Percentiles rank a stretch among this genome's conserved stretches.
phyloP scores from a whole-genome alignment of 2,113 vertebrate species.

The Chelonoidis abingdonii region DNA sequence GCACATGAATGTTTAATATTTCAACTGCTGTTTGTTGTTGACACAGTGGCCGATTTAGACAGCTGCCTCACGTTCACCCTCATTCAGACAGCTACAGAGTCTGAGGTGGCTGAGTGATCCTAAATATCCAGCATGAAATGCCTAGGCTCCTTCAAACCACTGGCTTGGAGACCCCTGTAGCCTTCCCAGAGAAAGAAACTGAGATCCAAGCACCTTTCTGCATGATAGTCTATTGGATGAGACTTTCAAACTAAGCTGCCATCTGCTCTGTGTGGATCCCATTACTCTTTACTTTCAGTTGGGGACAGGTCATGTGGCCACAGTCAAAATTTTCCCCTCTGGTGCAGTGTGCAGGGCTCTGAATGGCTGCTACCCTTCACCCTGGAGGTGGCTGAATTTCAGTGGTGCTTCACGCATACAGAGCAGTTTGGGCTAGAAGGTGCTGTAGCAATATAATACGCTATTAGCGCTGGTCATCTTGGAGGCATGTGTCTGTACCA shows the following conservation, averaged over 20 bases:
- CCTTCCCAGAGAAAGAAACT: accelerated
- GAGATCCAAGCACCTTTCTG: neutral
- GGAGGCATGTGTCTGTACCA: neutral
- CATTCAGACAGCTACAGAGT: neutral
- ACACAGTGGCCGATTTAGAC: constrained; percentile 18
- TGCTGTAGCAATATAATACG: neutral
- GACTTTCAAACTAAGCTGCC: neutral
- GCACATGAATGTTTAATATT: neutral
- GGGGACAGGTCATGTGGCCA: neutral
- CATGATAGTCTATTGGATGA: neutral
- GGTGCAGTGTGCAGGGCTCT: neutral
- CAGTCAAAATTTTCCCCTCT: neutral
- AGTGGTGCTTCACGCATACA: neutral
- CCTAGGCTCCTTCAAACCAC: neutral
- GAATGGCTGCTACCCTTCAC: neutral
- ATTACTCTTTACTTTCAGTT: neutral
- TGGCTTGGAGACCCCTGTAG: neutral
- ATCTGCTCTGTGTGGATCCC: neutral
- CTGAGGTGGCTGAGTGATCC: neutral
- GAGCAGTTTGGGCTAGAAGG: neutral
- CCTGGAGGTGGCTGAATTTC: neutral
- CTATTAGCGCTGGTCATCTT: neutral
- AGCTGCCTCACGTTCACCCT: constrained; percentile 37
- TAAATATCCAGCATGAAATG: neutral
- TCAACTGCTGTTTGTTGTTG: neutral